A percentile compares a stretch with the other conserved stretches of the same genome.
Conservation (phyloP, 2,113 vertebrate genomes). For the Bambusicola thoracicus region DNA sequence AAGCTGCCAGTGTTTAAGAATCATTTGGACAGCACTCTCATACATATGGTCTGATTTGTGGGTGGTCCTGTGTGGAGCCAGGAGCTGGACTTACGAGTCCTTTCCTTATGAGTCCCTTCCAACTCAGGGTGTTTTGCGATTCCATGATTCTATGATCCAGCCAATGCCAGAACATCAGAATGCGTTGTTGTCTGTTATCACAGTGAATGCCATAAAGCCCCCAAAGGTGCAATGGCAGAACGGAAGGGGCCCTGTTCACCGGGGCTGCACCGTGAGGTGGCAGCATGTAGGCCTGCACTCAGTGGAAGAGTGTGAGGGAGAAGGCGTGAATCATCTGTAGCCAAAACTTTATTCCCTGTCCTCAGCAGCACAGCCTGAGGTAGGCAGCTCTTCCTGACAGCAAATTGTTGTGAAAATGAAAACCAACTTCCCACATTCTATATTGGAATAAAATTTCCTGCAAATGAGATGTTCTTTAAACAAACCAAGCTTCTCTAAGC, state of each 20-base stretch:
- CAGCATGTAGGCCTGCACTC: not conserved
- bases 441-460: not conserved
- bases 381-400: not conserved
- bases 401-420: not conserved
- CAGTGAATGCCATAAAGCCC: not conserved
- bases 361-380: not conserved
- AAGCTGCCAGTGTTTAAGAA: too few species aligned
- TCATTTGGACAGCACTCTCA: too few species aligned
- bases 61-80: too few species aligned
- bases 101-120: too few species aligned
- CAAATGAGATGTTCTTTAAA: not conserved
- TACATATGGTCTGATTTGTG: too few species aligned
- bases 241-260: not conserved
- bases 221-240: not conserved
- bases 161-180: not conserved
- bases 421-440: not conserved
- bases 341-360: not conserved
- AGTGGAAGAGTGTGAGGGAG: rapidly evolving
- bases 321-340: rapidly evolving
- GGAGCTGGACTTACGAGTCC: too few species aligned
- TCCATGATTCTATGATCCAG: not conserved
- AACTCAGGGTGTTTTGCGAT: too few species aligned
- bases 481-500: not conserved
- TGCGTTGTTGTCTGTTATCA: not conserved
- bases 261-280: not conserved